A percentile compares a stretch with the other conserved stretches of the same genome.
phyloP scores from a whole-genome alignment of 2,888 invertebrate species.

The Hypsopygia costalis region DNA sequence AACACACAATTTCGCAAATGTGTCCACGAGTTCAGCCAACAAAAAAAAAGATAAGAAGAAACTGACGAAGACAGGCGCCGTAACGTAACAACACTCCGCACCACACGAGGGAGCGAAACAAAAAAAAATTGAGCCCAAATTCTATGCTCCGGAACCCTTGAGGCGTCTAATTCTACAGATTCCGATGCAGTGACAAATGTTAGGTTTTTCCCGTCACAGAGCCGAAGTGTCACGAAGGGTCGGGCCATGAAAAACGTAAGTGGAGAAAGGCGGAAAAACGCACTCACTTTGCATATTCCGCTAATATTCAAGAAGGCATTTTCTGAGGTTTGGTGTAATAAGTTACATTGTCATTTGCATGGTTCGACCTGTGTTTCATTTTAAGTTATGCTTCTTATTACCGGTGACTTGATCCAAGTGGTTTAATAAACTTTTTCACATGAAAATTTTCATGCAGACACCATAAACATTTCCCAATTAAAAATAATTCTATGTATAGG shows the following conservation, averaged over 20 bases:
- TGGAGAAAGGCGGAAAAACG: neutral
- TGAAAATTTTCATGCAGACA: too few relatives aligned
- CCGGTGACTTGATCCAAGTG: too few relatives aligned
- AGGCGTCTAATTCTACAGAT: conserved; percentile 72
- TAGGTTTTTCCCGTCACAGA: conserved; percentile 57
- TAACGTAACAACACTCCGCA: conserved; percentile 4
- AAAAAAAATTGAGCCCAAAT: conserved; percentile 55
- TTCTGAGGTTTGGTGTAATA: too few relatives aligned
- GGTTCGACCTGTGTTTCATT: too few relatives aligned
- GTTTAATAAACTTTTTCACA: too few relatives aligned
- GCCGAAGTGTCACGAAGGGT: conserved; percentile 32
- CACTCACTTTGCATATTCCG: too few relatives aligned
- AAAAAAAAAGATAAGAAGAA: conserved; percentile 7
- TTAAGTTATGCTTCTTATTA: too few relatives aligned
- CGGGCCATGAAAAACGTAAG: conserved; percentile 22
- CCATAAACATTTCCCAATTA: too few relatives aligned
- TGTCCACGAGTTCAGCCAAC: conserved; percentile 1
- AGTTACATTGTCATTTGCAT: too few relatives aligned
- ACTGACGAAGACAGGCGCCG: conserved; percentile 3
- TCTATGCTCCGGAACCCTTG: conserved; percentile 46
- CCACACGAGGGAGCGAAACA: conserved; percentile 36
- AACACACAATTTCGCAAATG: conserved; percentile 9
- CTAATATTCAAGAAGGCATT: too few relatives aligned
- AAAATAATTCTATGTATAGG: too few relatives aligned
- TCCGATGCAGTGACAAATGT: conserved; percentile 78